phyloP scores from a whole-genome alignment of 1,140 invertebrate genomes.

The Neotoxoptera formosana region DNA sequence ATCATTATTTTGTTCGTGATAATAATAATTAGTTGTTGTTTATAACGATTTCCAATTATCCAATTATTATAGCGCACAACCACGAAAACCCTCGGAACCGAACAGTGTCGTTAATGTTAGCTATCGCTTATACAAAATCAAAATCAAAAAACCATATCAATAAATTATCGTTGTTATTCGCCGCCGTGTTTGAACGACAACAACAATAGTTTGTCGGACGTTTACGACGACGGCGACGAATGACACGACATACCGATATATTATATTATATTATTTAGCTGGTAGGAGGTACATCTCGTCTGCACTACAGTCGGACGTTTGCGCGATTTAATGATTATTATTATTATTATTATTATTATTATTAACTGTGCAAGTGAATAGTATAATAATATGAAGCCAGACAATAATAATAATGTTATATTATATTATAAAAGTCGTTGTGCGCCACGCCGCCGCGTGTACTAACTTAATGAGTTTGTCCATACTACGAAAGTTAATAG shows the following conservation, averaged over 20 bases:
- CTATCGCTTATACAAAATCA: not conserved
- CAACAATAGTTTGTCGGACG: not conserved
- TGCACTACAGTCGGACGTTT: not conserved
- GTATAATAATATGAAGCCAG: not conserved
- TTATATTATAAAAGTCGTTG: not conserved
- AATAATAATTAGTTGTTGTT: too few relatives aligned
- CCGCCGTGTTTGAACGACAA: not conserved
- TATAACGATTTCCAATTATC: too few relatives aligned
- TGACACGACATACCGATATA: not conserved
- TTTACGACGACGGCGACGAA: too few relatives aligned
- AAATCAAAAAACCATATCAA: not conserved
- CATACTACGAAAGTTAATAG: constrained; percentile 71
- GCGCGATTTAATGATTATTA: not conserved
- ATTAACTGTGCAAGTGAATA: not conserved
- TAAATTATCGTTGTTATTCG: not conserved
- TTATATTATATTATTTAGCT: not conserved
- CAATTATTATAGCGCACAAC: not conserved
- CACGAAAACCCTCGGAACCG: not conserved
- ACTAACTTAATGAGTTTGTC: constrained; percentile 73
- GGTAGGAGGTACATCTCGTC: not conserved
- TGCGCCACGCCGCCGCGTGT: not conserved
- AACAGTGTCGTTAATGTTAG: not conserved
- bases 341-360: too few relatives aligned
- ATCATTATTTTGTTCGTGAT: not conserved
- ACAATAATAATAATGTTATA: not conserved